Evolutionary conservation across 2,113 vertebrate genomes (phyloP).

Genomic region (Rhinogobius similis): DNA sequence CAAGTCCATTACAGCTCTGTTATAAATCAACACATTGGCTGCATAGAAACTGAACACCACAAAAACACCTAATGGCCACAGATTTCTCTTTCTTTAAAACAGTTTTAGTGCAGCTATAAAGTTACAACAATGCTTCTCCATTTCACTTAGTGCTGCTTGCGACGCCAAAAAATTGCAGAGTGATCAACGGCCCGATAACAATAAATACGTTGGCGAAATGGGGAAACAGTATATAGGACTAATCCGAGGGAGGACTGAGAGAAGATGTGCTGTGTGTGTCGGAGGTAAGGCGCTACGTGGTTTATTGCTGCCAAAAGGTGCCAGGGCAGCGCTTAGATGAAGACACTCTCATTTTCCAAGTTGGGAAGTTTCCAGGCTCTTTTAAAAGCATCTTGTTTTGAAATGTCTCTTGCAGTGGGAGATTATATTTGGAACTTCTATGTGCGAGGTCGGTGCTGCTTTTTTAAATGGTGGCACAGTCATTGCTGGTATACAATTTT

Average conservation of each 20-base stretch:
- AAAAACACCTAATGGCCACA: slow-evolving; percentile 39
- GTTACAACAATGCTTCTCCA: slow-evolving; percentile 38
- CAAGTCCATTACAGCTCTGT: slow-evolving; percentile 31
- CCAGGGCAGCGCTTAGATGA: slow-evolving; percentile 38
- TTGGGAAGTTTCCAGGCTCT: slow-evolving; percentile 40
- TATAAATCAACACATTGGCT: slow-evolving; percentile 39
- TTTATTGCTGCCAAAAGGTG: slow-evolving; percentile 39
- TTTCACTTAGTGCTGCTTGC: slow-evolving; percentile 36
- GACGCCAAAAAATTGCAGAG: slow-evolving; percentile 32
- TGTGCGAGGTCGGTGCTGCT: slow-evolving; percentile 17
- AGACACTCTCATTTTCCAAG: slow-evolving; percentile 36
- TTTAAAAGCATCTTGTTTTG: slow-evolving; percentile 34
- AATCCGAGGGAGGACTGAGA: slow-evolving; percentile 1
- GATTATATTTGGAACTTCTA: slow-evolving; percentile 32
- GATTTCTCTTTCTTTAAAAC: slow-evolving; percentile 32
- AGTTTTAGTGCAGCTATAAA: slow-evolving; percentile 33
- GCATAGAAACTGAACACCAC: slow-evolving; percentile 36
- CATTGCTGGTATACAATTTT: background rate
- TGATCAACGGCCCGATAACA: slow-evolving; percentile 34
- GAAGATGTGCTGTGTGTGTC: slow-evolving; percentile 20
- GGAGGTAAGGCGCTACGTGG: slow-evolving; percentile 29
- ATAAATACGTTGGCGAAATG: slow-evolving; percentile 35
- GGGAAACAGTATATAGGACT: slow-evolving; percentile 22
- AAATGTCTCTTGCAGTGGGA: slow-evolving; percentile 15
- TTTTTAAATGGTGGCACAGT: background rate